These are phyloP conservation scores for Bombus superbus DNA, from an alignment of 1,140 invertebrate species.

Conservation along the genomic window DNA sequence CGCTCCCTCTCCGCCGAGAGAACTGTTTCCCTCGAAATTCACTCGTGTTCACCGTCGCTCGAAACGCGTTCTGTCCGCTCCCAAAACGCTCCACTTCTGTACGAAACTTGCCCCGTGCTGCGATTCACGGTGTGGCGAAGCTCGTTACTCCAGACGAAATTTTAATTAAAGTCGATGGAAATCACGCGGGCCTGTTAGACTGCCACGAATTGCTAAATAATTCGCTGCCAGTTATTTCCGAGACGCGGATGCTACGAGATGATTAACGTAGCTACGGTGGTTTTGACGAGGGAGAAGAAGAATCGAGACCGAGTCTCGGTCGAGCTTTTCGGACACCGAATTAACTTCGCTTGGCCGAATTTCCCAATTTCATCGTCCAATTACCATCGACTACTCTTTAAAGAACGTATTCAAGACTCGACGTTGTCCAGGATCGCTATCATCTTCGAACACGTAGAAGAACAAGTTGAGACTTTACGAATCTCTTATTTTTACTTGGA, in stretches of 20 bases:
- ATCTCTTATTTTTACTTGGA: neutral
- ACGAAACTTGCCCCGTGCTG: neutral
- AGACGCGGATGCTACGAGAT: neutral
- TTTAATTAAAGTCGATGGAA: constrained; percentile 7
- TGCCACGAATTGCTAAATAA: neutral
- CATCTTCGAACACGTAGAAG: no score
- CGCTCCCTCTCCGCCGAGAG: neutral
- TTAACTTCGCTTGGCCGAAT: no score
- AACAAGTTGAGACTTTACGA: no score
- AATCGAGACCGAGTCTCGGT: no score
- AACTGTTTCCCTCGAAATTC: neutral
- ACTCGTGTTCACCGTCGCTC: neutral
- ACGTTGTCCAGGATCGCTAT: no score
- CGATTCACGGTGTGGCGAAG: neutral
- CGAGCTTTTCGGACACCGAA: no score
- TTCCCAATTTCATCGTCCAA: no score
- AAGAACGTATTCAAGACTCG: no score
- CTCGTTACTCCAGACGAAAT: neutral
- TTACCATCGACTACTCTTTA: no score
- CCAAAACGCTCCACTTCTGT: neutral
- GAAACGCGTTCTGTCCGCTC: neutral
- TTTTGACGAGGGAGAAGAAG: no score
- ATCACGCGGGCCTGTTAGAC: neutral
- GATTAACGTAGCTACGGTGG: neutral
- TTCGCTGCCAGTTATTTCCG: neutral